Base-by-base conservation (phyloP, 2,113 vertebrate species). In the Caloenas nicobarica region DNA sequence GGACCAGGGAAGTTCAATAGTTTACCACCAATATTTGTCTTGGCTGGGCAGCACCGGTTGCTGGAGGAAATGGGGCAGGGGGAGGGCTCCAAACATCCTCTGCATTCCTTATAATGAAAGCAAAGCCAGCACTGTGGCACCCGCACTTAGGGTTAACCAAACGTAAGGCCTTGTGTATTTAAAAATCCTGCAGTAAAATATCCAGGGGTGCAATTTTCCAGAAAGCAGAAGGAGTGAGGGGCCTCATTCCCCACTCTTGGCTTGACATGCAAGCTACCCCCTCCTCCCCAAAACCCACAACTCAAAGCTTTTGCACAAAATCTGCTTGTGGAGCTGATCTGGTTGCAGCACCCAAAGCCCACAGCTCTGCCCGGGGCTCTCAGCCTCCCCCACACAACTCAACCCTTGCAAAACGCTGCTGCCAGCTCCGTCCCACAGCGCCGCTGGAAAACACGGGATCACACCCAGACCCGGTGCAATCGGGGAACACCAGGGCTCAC, bases 21-120 rank as follows among this genome's bases (percentile, higher is more conserved):
- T 95, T 96, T 94, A 93, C 64, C 42, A 68, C 93, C 89, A 96
- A 89, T 96, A 93, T 97, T 96, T 96, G 89, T 94, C 85, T 95
- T 96, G 93, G 95, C 95, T 0, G 0, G 54, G 87, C 70, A 1
- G 91, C 71, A 44, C 5, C 4, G 93, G 57, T 77, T 3, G 38
- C 89, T 85, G 93, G 84, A 97, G 95, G 96, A 95, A 96, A 71
- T 11, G 28, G 94, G 94, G 92, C 82, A 88, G 96, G 92, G 94
- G 94, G 95, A 96, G 88, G 87, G 93, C 89, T 95, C 79, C 91
- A 70, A 88, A 88, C 95, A 95, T 94, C 96, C 96, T 91, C 91
- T 34, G 79, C 91, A 93, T 93, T 96, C 96, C 95, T 94, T 5
- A 13, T 3, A 61, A 1, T 0, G 21, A n/a, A 54, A 94, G 93